Evolutionary conservation across 2,797 vertebrate genomes (phyloP).

Genomic region (Rhinoraja longicauda): DNA sequence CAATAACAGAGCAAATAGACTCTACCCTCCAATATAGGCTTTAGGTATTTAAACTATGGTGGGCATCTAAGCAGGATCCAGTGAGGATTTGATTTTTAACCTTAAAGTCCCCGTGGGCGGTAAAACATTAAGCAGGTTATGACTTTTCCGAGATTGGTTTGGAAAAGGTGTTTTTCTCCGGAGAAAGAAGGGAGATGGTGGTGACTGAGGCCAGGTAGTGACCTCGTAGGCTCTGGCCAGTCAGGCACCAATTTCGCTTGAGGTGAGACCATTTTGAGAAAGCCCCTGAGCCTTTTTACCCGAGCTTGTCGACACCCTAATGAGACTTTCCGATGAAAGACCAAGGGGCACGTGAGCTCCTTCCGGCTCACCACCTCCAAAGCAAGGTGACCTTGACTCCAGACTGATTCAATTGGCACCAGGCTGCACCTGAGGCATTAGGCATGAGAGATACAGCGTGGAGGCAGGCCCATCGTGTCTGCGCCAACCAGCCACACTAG

Average conservation of each 20-base stretch:
- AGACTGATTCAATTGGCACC: too few species aligned
- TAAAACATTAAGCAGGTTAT: not conserved
- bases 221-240: not conserved
- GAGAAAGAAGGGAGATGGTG: not conserved
- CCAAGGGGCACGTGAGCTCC: not conserved
- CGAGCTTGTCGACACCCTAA: not conserved
- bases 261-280: not conserved
- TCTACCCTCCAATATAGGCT: not conserved
- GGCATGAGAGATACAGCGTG: too few species aligned
- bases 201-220: not conserved
- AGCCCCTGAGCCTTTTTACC: not conserved
- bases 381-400: too few species aligned
- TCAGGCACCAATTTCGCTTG: too few species aligned
- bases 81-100: not conserved
- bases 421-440: too few species aligned
- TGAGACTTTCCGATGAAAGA: not conserved
- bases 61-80: not conserved
- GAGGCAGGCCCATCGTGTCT: too few species aligned
- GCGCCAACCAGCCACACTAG: too few species aligned
- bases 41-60: not conserved
- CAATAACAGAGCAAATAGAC: not conserved
- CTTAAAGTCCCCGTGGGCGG: not conserved
- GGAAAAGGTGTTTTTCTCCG: too few species aligned
- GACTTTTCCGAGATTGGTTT: not conserved
- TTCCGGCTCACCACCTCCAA: not conserved